These are phyloP conservation scores for Danionella cerebrum DNA, from an alignment of 2,113 vertebrate species.

Conservation along the genomic window DNA sequence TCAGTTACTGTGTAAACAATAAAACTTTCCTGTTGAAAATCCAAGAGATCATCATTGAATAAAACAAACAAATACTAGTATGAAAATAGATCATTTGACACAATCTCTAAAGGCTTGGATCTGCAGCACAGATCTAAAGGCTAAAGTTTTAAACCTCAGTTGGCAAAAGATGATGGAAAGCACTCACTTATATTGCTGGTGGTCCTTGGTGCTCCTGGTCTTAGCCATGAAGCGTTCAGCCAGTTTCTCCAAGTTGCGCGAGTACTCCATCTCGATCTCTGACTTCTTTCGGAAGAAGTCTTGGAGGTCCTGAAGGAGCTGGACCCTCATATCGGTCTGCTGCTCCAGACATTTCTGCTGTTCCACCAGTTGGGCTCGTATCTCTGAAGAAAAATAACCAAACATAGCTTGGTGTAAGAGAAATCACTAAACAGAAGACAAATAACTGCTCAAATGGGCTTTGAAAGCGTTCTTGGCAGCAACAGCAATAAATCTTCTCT, in stretches of 20 bases:
- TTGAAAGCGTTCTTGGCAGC: too few relatives aligned
- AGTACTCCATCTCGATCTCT: constrained; percentile 97
- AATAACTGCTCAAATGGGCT: too few relatives aligned
- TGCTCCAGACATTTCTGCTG: constrained; percentile 98
- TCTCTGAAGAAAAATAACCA: constrained; percentile 66
- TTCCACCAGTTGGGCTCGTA: constrained; percentile 90
- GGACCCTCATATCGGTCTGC: constrained; percentile 94
- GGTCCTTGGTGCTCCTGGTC: constrained; percentile 96
- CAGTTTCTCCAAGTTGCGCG: constrained; percentile 91
- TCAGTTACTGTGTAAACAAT: too few relatives aligned
- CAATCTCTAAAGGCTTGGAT: too few relatives aligned
- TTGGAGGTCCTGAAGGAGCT: constrained; percentile 96
- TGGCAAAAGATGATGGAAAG: not conserved
- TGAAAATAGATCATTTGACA: too few relatives aligned
- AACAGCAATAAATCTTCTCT: not conserved
- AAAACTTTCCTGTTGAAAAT: too few relatives aligned
- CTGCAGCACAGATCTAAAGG: not conserved
- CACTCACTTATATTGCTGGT: constrained; percentile 95
- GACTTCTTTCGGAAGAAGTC: constrained; percentile 98
- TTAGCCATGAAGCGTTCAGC: constrained; percentile 99
- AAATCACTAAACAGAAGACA: not conserved
- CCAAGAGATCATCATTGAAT: too few relatives aligned
- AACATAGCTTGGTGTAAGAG: constrained; percentile 2
- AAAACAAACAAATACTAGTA: too few relatives aligned
- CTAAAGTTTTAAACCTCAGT: not conserved